Base-by-base conservation (phyloP, 2,888 invertebrate genomes). In the Andrena bucephala region DNA sequence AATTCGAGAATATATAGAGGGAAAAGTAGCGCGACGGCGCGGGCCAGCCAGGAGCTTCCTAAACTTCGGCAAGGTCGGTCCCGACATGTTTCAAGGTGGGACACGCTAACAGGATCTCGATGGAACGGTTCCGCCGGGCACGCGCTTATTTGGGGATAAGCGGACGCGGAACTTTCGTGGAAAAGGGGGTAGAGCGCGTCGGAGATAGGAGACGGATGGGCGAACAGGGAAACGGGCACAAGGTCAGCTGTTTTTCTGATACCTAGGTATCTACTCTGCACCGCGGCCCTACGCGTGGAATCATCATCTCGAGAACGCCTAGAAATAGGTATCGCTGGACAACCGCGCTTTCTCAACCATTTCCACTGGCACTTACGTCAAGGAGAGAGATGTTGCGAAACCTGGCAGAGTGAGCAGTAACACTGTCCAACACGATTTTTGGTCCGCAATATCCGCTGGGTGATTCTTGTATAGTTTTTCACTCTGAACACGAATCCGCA, bases 11-110 rank as follows among this genome's bases (percentile, higher is more conserved):
- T 13, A 24, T 13, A 71, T 48, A 67, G 31, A 60, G 71, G 50
- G 50, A 71, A 78, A 80, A 80, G 69, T 60, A 52, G 27, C 33
- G n/a, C 54, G 8, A 20, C 1, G 29, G 20, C 20, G 62, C 33
- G 13, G 33, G 20, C 33, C 57, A 36, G n/a, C 42, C 42, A 42
- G 42, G 42, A 16, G 24, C 20, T n/a, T 20, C 69, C 27, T 67
- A 71, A 81, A 76, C 71, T 76, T 81, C 67, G 42, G 10, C 77
- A 72, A 77, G 71, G 71, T 80, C 81, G 62, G 27, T 5, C n/a
- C 31, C 62, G 36, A 50, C 33, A 29, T 57, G 54, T 57, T 78
- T 71, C 66, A 78, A 71, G 71, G 66, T 57, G 62, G 29, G n/a
- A 54, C 36, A n/a, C 48, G 66, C 20, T 72, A 81, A 67, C 72